These are phyloP conservation scores for Gallinago paraguaiae DNA, from an alignment of 2,113 vertebrate genomes.

Conservation along the genomic window DNA sequence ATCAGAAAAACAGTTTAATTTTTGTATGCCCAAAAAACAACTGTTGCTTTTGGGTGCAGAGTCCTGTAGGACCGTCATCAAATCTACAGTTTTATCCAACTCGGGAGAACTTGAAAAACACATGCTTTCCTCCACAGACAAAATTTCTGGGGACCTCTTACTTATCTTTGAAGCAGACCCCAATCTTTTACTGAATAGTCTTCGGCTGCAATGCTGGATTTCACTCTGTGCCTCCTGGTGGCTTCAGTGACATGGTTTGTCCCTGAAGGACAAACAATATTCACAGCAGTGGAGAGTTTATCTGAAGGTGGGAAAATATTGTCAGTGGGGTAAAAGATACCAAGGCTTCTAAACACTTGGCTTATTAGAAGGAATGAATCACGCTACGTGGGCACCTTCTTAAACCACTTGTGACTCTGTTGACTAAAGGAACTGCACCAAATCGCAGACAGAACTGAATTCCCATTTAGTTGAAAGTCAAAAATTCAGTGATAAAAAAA, in stretches of 20 bases:
- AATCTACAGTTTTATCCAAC: not conserved
- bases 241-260: not conserved
- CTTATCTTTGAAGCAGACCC: not conserved
- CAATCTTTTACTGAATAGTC: too few relatives aligned
- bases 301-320: not conserved
- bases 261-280: not conserved
- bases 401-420: not conserved
- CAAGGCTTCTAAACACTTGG: not conserved
- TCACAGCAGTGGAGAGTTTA: not conserved
- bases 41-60: not conserved
- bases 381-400: accelerated
- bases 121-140: not conserved
- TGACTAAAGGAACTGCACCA: not conserved
- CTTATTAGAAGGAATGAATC: not conserved
- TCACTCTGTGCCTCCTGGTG: not conserved
- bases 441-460: not conserved
- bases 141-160: not conserved
- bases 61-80: not conserved
- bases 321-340: not conserved
- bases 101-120: not conserved
- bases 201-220: accelerated
- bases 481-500: not conserved
- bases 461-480: not conserved
- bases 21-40: not conserved
- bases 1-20: not conserved